Conservation (phyloP, 2,113 vertebrate genomes). For the Tachuris rubrigastra region DNA sequence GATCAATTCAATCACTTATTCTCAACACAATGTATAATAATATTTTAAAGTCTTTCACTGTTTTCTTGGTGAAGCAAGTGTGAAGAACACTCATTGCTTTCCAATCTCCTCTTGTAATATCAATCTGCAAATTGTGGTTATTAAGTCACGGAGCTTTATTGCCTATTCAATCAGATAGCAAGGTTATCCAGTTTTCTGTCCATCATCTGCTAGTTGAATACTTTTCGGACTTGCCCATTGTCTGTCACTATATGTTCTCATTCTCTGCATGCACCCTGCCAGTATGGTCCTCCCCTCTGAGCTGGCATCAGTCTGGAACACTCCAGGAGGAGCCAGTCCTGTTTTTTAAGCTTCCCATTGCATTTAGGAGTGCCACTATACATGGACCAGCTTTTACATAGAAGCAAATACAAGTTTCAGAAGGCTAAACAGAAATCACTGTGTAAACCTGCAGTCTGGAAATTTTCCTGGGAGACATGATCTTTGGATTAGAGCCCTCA, state of each 20-base stretch:
- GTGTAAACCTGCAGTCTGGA: neutral
- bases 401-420: neutral
- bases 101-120: neutral
- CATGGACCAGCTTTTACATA: neutral
- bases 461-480: neutral
- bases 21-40: neutral
- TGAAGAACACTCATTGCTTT: neutral
- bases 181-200: neutral
- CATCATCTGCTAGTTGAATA: neutral
- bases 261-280: neutral
- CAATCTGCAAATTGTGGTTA: neutral
- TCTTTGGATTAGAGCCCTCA: neutral
- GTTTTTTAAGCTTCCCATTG: neutral
- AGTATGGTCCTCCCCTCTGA: neutral
- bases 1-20: neutral
- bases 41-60: neutral
- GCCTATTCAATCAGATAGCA: neutral
- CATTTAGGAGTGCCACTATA: neutral
- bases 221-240: neutral
- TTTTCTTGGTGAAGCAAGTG: neutral
- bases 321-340: neutral
- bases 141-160: neutral
- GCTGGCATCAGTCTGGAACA: neutral
- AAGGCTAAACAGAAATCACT: neutral
- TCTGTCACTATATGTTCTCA: neutral